A percentile compares a stretch with the other conserved stretches of the same genome.
phyloP scores from a whole-genome alignment of 1,140 invertebrate genomes.

The Drosophila cardini region DNA sequence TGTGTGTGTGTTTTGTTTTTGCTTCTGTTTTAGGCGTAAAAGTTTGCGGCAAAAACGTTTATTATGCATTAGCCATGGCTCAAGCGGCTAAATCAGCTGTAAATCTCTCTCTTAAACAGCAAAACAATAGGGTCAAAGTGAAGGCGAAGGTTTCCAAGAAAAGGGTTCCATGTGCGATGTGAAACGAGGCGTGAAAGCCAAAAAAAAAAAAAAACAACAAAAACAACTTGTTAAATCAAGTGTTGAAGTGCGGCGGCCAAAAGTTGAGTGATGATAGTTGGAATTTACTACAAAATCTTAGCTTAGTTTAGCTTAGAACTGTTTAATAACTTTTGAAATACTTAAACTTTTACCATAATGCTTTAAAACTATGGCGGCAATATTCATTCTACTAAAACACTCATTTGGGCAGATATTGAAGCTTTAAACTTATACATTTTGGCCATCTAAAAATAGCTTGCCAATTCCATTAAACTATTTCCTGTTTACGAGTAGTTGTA shows the following conservation, averaged over 20 bases:
- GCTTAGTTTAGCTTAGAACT: too few species aligned
- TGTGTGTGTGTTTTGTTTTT: constrained; percentile 22
- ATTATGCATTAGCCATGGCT: constrained; percentile 79
- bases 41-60: constrained; percentile 73
- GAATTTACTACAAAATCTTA: not conserved
- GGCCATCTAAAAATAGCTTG: too few species aligned
- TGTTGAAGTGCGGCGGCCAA: constrained; percentile 25
- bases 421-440: too few species aligned
- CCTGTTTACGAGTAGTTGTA: not conserved
- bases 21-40: constrained; percentile 42
- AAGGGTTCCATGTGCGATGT: constrained; percentile 44
- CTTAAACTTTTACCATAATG: too few species aligned
- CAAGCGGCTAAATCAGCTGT: constrained; percentile 81
- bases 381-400: too few species aligned
- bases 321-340: too few species aligned
- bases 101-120: constrained; percentile 49
- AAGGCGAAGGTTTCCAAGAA: constrained; percentile 22
- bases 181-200: constrained; percentile 24
- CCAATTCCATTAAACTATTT: too few species aligned
- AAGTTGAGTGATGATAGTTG: constrained; percentile 3
- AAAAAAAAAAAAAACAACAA: constrained; percentile 18
- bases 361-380: too few species aligned
- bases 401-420: too few species aligned
- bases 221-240: constrained; percentile 28
- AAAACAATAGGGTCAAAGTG: constrained; percentile 52